These are phyloP conservation scores for Rynchops niger DNA, from an alignment of 2,113 vertebrate species.

Conservation along the genomic window DNA sequence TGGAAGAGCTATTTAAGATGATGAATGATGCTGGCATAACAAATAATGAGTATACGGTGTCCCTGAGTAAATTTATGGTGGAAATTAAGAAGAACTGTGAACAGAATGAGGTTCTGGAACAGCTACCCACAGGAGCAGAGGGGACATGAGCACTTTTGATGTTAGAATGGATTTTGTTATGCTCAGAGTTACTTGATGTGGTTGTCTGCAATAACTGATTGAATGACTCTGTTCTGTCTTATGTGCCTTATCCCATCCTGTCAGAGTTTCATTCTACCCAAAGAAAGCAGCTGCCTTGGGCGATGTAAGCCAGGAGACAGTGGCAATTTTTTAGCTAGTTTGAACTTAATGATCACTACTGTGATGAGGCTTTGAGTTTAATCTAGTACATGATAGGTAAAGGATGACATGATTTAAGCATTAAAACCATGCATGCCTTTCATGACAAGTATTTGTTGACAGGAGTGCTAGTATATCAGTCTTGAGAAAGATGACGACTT, in stretches of 20 bases:
- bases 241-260: background rate
- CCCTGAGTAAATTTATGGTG: conserved; percentile 1
- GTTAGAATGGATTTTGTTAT: background rate
- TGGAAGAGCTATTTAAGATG: background rate
- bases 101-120: background rate
- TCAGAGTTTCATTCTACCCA: background rate
- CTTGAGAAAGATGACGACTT: background rate
- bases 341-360: conserved; percentile 9
- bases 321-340: background rate
- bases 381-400: background rate
- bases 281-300: background rate
- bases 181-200: background rate
- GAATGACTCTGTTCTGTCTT: background rate
- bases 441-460: background rate
- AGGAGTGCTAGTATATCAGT: background rate
- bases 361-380: conserved; percentile 29
- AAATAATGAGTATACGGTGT: background rate
- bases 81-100: background rate
- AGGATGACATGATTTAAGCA: background rate
- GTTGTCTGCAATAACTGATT: background rate
- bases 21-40: background rate
- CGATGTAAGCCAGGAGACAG: background rate
- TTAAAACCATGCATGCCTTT: background rate
- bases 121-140: background rate
- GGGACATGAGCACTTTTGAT: background rate